Evolutionary conservation across 2,888 invertebrate genomes (phyloP).

Genomic region (Lutraria lutraria): DNA sequence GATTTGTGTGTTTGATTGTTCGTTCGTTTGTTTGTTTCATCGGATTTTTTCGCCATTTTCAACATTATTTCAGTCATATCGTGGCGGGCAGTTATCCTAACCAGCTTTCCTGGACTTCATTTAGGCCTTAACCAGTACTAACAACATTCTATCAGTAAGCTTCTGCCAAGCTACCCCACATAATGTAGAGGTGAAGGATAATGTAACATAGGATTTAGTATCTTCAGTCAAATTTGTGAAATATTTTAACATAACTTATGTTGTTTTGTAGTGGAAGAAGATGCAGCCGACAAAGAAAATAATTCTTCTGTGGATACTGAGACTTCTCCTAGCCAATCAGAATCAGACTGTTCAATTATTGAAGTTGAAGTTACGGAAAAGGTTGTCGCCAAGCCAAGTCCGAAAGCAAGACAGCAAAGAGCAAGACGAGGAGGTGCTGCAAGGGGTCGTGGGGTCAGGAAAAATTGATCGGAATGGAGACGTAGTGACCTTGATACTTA

Average conservation of each 20-base stretch:
- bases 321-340: not conserved
- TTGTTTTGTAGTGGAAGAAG: not conserved
- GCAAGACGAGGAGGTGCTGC: constrained; percentile 12
- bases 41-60: not conserved
- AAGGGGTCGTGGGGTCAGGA: not conserved
- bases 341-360: not conserved
- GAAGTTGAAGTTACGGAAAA: not conserved
- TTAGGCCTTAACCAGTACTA: too few relatives aligned
- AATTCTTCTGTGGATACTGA: not conserved
- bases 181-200: too few relatives aligned
- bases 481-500: too few relatives aligned
- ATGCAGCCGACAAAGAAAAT: not conserved
- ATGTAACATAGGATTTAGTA: too few relatives aligned
- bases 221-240: not conserved
- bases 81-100: too few relatives aligned
- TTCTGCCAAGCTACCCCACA: too few relatives aligned
- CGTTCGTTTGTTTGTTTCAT: not conserved
- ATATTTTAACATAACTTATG: too few relatives aligned
- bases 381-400: not conserved
- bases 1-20: not conserved
- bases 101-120: too few relatives aligned
- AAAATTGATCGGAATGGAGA: not conserved
- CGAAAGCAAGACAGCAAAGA: not conserved
- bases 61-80: too few relatives aligned
- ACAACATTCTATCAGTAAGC: too few relatives aligned